A percentile compares a stretch with the other conserved stretches of the same genome.
Conservation (phyloP, 2,113 vertebrate species). For the Ammospiza nelsoni region DNA sequence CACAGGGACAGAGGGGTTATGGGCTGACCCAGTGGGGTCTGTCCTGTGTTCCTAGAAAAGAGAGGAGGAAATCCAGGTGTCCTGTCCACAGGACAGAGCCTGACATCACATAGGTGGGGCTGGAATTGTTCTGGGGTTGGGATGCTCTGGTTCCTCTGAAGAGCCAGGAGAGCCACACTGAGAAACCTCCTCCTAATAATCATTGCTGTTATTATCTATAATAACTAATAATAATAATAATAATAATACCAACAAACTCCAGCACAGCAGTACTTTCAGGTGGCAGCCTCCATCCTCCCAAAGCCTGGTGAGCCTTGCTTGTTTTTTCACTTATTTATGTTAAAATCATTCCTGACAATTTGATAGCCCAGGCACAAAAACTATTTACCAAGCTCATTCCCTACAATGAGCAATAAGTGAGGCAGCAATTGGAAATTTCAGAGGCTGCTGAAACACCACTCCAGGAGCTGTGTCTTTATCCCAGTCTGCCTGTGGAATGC, state of each 20-base stretch:
- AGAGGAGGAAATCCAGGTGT: background rate
- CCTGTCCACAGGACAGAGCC: background rate
- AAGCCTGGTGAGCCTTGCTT: background rate
- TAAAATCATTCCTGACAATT: slow-evolving; percentile 23
- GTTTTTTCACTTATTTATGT: background rate
- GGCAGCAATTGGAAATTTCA: slow-evolving; percentile 1
- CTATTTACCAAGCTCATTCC: background rate
- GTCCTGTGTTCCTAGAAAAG: background rate
- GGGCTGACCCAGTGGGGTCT: background rate
- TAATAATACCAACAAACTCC: background rate
- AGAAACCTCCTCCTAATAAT: background rate
- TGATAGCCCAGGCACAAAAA: slow-evolving; percentile 7
- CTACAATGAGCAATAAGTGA: background rate
- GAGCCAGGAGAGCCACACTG: background rate
- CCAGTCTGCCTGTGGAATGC: background rate
- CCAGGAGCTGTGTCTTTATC: background rate
- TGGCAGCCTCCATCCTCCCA: background rate
- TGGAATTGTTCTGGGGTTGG: background rate
- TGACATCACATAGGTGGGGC: accelerated
- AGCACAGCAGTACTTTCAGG: background rate
- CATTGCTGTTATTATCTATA: background rate
- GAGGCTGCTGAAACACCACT: background rate
- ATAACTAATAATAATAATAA: background rate
- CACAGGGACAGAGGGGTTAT: background rate
- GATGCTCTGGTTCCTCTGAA: background rate